phyloP scores from a whole-genome alignment of 1,140 invertebrate genomes.

The Trichonephila clavata region DNA sequence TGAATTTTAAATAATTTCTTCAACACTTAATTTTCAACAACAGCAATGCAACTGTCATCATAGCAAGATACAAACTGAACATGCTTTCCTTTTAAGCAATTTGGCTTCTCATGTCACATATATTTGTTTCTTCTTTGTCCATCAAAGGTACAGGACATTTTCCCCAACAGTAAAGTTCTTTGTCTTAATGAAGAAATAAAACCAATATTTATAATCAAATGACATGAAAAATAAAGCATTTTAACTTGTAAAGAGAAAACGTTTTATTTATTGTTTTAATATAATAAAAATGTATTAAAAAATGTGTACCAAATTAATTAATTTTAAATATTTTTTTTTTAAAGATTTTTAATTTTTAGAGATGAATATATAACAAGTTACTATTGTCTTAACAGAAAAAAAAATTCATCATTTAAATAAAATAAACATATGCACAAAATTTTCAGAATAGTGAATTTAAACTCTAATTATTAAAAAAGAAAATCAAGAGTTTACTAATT shows the following conservation, averaged over 20 bases:
- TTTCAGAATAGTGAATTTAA: too few relatives aligned
- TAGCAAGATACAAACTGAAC: slow-evolving; percentile 8
- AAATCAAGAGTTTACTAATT: too few relatives aligned
- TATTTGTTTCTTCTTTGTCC: neutral
- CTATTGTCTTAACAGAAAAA: too few relatives aligned
- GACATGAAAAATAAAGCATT: too few relatives aligned
- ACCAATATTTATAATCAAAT: too few relatives aligned
- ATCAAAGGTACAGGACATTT: slow-evolving; percentile 28
- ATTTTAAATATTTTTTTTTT: neutral
- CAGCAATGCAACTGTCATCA: slow-evolving; percentile 39
- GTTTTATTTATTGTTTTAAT: neutral
- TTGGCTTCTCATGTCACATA: neutral
- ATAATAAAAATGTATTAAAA: neutral
- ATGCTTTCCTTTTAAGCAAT: neutral
- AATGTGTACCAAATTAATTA: neutral
- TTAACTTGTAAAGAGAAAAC: neutral
- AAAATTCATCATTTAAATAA: too few relatives aligned
- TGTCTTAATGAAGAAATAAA: slow-evolving; percentile 18
- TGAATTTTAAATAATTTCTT: neutral
- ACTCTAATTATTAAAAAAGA: too few relatives aligned
- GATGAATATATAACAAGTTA: too few relatives aligned
- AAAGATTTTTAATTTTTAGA: neutral
- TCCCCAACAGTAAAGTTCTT: slow-evolving; percentile 48
- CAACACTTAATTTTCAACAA: neutral
- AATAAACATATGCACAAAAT: too few relatives aligned